Evolutionary conservation across 2,113 vertebrate species (phyloP).

Genomic region (Pampusana beccarii): DNA sequence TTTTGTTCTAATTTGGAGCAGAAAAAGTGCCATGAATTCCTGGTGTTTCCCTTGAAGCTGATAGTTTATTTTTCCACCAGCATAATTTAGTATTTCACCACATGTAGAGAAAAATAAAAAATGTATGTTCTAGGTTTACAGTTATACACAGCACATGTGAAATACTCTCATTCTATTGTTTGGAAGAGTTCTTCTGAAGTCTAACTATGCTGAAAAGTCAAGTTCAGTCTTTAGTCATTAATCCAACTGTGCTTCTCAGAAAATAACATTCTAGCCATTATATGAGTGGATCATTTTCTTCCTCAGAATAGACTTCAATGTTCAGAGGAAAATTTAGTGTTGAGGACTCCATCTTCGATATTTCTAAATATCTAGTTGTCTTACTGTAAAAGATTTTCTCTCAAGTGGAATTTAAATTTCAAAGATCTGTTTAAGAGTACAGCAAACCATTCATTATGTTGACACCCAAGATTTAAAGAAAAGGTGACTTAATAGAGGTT

Average conservation of each 20-base stretch:
- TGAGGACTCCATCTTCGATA: background rate
- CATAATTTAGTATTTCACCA: background rate
- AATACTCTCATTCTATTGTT: background rate
- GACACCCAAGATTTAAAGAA: background rate
- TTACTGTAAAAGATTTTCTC: background rate
- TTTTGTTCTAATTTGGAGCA: background rate
- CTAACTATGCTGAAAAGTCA: background rate
- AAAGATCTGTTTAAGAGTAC: background rate
- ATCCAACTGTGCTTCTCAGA: background rate
- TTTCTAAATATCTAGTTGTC: background rate
- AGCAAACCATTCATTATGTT: background rate
- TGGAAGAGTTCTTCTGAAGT: background rate
- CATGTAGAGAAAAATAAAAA: background rate
- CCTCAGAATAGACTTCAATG: background rate
- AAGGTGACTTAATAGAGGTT: background rate
- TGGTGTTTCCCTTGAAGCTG: background rate
- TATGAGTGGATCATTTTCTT: background rate
- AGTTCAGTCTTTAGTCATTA: background rate
- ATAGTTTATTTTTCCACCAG: background rate
- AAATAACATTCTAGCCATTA: background rate
- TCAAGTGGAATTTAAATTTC: background rate
- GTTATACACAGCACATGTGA: background rate
- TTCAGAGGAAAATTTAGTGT: background rate
- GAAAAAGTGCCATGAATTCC: fast-evolving
- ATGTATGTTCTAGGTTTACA: background rate